Evolutionary conservation across 2,113 vertebrate species (phyloP).

Genomic region (Stigmatopora nigra): DNA sequence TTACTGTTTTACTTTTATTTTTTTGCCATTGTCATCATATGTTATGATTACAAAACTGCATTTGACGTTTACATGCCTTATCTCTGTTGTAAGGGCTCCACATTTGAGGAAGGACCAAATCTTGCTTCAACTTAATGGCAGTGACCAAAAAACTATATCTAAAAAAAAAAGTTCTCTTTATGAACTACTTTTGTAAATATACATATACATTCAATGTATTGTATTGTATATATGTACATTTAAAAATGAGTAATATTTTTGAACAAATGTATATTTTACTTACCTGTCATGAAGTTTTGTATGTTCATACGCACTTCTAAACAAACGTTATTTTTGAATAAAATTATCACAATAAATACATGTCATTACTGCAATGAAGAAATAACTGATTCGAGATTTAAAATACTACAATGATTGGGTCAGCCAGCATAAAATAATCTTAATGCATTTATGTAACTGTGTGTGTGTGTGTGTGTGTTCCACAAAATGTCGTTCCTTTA

Average conservation of each 20-base stretch:
- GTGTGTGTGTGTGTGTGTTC: conserved; percentile 11
- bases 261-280: conserved; percentile 63
- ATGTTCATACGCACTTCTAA: conserved; percentile 87
- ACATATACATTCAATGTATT: too few relatives aligned
- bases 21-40: too few relatives aligned
- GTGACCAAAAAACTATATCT: too few relatives aligned
- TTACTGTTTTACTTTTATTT: too few relatives aligned
- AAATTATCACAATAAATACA: conserved; percentile 46
- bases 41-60: too few relatives aligned
- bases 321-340: conserved; percentile 83
- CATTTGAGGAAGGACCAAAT: too few relatives aligned
- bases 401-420: neutral
- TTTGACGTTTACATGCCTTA: too few relatives aligned
- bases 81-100: too few relatives aligned
- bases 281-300: conserved; percentile 97
- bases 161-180: too few relatives aligned
- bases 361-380: neutral
- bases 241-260: conserved; percentile 73
- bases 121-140: too few relatives aligned
- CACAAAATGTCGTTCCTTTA: neutral
- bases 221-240: neutral
- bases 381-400: too few relatives aligned
- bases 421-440: neutral
- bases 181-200: neutral
- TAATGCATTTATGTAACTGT: conserved; percentile 1